Base-by-base conservation (phyloP, 2,888 invertebrate genomes). In the Drosophila infuscata region DNA sequence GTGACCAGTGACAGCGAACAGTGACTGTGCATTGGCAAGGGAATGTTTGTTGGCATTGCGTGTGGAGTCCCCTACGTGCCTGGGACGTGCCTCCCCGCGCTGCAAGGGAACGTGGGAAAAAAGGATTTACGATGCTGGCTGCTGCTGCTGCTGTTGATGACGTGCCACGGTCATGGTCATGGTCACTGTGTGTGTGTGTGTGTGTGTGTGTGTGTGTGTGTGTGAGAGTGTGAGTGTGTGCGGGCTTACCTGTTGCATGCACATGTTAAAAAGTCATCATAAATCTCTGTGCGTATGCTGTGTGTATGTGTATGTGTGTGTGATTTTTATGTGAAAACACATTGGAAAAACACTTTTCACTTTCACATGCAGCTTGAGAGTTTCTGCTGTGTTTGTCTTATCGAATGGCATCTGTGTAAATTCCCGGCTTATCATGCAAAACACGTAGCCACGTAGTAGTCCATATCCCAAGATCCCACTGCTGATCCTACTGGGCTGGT, bases 401-500 rank as follows among this genome's bases (percentile, higher is more conserved):
- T 85, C 89, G 84, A 46, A 80, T 78, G 67, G 76, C 83, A 89
- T 89, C 89, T 87, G 82, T 86, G 77, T 80, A 89, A 90, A 90
- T 86, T 88, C 89, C 89, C 83, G 61, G 86, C 88, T 89, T 89
- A 89, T 89, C 88, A 89, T 90, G 89, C 89, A 89, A 88, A 89
- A 86, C 89, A 89, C 89, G 90, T 88, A 83, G 64, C 77, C 74
- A 76, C 76, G 70, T 61, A 53, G 32, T 64, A 29, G 29, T 33
- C 46, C 6, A 2, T 29, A 17, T 11, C 38, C 15, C 15, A 25
- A 46, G 46, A 46, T 46, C 7, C 70, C 71, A 30, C 41, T 30
- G 20, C 68, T 70, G 69, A 70, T 67, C 68, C 71, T 70, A 43
- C 41, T 5, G n/a, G n/a, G 35, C 43, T 17, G 20, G 20, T 17